Evolutionary conservation across 2,113 vertebrate species (phyloP).

Genomic region (Nematolebias whitei): DNA sequence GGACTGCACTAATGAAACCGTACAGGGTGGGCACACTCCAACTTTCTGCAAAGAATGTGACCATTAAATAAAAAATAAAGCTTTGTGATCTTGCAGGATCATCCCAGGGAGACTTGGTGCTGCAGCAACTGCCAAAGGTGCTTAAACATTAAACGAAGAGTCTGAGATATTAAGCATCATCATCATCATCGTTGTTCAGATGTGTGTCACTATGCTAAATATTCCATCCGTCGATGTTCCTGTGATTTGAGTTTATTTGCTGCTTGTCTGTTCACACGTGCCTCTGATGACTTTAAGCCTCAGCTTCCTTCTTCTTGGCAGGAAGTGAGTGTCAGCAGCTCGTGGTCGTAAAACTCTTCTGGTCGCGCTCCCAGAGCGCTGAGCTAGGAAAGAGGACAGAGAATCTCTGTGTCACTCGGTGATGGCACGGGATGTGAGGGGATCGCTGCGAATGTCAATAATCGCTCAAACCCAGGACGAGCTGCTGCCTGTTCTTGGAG

Average conservation of each 20-base stretch:
- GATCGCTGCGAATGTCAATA: constrained; percentile 66
- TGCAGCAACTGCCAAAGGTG: neutral
- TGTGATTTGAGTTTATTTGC: neutral
- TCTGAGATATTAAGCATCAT: too few species aligned
- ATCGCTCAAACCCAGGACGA: constrained; percentile 33
- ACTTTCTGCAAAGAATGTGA: neutral
- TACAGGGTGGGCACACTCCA: neutral
- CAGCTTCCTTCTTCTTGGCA: constrained; percentile 57
- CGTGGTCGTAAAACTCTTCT: constrained; percentile 67
- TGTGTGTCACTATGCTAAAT: too few species aligned
- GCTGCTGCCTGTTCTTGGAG: constrained; percentile 32
- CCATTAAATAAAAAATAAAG: neutral
- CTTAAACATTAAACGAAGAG: too few species aligned
- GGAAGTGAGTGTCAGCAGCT: constrained; percentile 65
- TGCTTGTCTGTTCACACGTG: constrained; percentile 27
- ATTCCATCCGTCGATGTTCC: too few species aligned
- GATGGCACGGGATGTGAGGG: constrained; percentile 62
- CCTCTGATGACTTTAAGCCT: constrained; percentile 60
- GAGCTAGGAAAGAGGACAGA: constrained; percentile 61
- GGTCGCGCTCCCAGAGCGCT: constrained; percentile 63
- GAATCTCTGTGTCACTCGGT: constrained; percentile 65
- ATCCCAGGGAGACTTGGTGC: neutral
- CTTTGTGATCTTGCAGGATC: neutral
- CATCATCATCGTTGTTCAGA: too few species aligned
- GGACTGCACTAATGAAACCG: neutral